Conservation (phyloP, 2,888 invertebrate genomes). For the Patella depressa region DNA sequence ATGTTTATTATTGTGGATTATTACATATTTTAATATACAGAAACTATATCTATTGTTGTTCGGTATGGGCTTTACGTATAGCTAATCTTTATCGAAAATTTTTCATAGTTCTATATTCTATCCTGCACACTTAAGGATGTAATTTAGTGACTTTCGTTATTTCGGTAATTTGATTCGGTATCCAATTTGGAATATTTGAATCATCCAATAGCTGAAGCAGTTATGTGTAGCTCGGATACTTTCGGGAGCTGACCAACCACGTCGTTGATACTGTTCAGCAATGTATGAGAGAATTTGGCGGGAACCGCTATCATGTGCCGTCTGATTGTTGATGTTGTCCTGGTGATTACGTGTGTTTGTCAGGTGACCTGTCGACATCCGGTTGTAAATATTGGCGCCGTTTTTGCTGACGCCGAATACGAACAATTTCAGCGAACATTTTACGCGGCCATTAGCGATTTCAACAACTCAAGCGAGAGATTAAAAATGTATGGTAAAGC, state of each 20-base stretch:
- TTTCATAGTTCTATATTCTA: too few species aligned
- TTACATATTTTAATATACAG: too few species aligned
- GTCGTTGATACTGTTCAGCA: slow-evolving; percentile 7
- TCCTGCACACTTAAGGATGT: too few species aligned
- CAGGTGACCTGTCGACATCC: slow-evolving; percentile 21
- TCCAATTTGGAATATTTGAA: too few species aligned
- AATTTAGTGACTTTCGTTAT: too few species aligned
- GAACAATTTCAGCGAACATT: slow-evolving; percentile 48
- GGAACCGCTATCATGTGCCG: slow-evolving; percentile 10
- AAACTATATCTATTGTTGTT: too few species aligned
- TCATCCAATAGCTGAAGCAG: too few species aligned
- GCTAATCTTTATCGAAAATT: too few species aligned
- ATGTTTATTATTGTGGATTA: too few species aligned
- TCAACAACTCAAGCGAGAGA: slow-evolving; percentile 39
- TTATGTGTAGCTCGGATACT: too few species aligned
- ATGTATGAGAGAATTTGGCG: slow-evolving; percentile 11
- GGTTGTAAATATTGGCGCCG: slow-evolving; percentile 51
- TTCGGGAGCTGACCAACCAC: slow-evolving; percentile 1
- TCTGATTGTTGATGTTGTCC: slow-evolving; percentile 4
- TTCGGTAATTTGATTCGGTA: too few species aligned
- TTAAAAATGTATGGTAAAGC: slow-evolving; percentile 42
- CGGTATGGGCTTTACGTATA: too few species aligned
- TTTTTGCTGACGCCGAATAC: slow-evolving; percentile 51
- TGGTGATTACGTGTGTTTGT: slow-evolving; percentile 3
- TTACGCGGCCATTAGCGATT: slow-evolving; percentile 43